These are phyloP conservation scores for Parnassius mnemosyne DNA, from an alignment of 2,888 invertebrate species.

Conservation along the genomic window DNA sequence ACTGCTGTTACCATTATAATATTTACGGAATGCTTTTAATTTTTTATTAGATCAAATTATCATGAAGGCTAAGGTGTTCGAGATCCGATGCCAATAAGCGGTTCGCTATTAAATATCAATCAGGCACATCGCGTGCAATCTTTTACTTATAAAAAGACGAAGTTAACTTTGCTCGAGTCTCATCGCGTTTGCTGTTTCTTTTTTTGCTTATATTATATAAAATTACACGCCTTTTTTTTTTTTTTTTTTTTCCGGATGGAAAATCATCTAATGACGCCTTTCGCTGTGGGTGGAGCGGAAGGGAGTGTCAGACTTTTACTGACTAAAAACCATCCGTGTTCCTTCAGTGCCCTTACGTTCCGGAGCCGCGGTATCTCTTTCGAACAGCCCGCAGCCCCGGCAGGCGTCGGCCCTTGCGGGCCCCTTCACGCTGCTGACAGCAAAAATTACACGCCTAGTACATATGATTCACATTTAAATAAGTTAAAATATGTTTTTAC, in stretches of 20 bases:
- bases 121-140: constrained; percentile 41
- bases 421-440: no score
- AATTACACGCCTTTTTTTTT: not conserved
- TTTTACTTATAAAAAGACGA: constrained; percentile 29
- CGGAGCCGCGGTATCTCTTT: no score
- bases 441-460: not conserved
- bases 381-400: no score
- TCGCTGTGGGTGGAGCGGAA: no score
- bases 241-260: no score
- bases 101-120: constrained; percentile 74
- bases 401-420: no score
- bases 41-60: constrained; percentile 76
- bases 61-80: constrained; percentile 63
- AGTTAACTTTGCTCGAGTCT: constrained; percentile 1
- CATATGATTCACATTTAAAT: not conserved
- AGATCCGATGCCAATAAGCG: constrained; percentile 53
- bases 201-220: not conserved
- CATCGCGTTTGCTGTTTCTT: constrained; percentile 7
- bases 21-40: constrained; percentile 78
- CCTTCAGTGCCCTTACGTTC: no score
- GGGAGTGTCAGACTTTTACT: no score
- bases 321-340: no score
- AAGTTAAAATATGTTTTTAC: not conserved
- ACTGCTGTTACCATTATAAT: constrained; percentile 71
- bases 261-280: no score